Evolutionary conservation across 2,113 vertebrate genomes (phyloP), one percentile per base, ranked within the genome.

Genomic region (Marcusenius ussheri): DNA sequence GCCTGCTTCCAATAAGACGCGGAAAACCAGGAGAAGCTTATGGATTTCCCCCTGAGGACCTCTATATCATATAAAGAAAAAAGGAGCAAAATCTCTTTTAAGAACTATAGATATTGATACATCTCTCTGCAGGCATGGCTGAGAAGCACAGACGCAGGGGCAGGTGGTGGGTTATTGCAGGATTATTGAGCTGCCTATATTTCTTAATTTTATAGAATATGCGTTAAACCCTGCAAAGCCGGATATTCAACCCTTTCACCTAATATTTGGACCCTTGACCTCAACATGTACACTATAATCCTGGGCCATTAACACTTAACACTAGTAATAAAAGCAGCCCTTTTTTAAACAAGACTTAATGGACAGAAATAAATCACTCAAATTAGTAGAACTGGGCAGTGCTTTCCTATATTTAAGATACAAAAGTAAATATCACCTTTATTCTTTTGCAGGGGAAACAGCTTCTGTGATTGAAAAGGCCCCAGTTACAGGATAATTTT

Each of bases 291-390:
- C 70, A 74, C 87, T 45, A 83, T 93, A 93, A 94, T 93, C 89
- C 24, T 46, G 91, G 35, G 90, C 91, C 49, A 88, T 93, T 93
- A 92, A 93, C 93, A 92, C 91, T 91, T 92, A 92, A 94, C 93
- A 93, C 91, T 47, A 27, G 89, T 93, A 90, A 90, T 94, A 92
- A 95, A 93, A 90, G 88, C 87, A 88, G 90, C 85, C 90, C 91
- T 84, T 88, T 90, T 91, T 91, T 91, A 90, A 91, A 88, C 89
- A 87, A 90, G 85, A 87, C 62, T 58, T 35, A 74, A 92, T 89
- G 90, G 91, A 89, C 39, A 24, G 91, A 90, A 90, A 93, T 93
- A 94, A 93, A 95, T 93, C 89, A 92, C 83, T 56, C 62, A 90
- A 70, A 88, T 89, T 91, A 90, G 86, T 88, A 92, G 89, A 85